These are phyloP conservation scores for Tiliacea aurago DNA, from an alignment of 2,888 invertebrate genomes.

Conservation along the genomic window DNA sequence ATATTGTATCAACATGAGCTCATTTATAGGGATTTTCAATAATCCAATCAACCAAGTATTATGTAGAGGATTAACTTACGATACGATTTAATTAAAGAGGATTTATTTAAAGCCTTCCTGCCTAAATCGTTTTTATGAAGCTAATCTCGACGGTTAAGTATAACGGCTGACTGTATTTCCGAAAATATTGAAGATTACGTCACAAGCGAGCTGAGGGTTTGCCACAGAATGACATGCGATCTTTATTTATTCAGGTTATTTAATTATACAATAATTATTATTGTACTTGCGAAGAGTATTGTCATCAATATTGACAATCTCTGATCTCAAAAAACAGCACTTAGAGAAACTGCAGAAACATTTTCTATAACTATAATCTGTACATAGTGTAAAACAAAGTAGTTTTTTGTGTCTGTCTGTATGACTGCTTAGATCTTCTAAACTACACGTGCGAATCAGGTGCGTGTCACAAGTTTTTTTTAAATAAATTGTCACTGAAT, in stretches of 20 bases:
- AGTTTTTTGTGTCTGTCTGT: too few species aligned
- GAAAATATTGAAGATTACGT: constrained; percentile 13
- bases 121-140: constrained; percentile 22
- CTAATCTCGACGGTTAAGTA: constrained; percentile 19
- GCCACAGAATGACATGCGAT: not conserved
- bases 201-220: not conserved
- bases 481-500: not conserved
- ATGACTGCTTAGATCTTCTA: too few species aligned
- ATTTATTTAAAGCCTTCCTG: constrained; percentile 40
- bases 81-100: constrained; percentile 42
- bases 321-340: not conserved
- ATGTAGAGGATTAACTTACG: constrained; percentile 15
- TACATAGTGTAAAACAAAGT: too few species aligned
- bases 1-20: not conserved
- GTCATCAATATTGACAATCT: not conserved
- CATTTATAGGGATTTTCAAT: constrained; percentile 21
- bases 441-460: too few species aligned
- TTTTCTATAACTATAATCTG: too few species aligned
- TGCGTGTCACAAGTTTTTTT: not conserved
- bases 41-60: constrained; percentile 32
- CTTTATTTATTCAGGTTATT: too few species aligned
- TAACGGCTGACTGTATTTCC: not conserved
- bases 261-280: not conserved
- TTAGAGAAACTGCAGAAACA: not conserved
- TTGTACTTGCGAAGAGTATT: not conserved